Evolutionary conservation across 2,888 invertebrate species (phyloP).

Genomic region (Siphonodentalium dalli): DNA sequence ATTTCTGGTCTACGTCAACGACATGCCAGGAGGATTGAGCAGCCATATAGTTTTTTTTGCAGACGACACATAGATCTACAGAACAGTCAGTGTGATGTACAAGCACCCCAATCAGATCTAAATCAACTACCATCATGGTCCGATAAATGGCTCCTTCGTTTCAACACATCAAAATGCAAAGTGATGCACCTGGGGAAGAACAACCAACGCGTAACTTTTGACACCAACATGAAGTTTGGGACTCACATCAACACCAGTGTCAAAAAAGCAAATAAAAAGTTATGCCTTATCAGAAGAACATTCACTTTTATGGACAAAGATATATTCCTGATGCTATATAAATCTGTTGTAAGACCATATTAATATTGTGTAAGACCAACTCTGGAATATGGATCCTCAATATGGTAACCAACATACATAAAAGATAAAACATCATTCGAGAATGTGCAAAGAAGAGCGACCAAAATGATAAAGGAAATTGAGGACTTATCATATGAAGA

Average conservation of each 20-base stretch:
- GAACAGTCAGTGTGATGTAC: no score
- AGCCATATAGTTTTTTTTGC: no score
- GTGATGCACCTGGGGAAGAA: no score
- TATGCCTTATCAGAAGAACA: slow-evolving; percentile 12
- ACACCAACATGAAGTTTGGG: slow-evolving; percentile 10
- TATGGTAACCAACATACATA: slow-evolving; percentile 13
- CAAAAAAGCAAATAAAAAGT: slow-evolving; percentile 9
- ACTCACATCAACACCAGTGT: slow-evolving; percentile 7
- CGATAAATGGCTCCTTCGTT: no score
- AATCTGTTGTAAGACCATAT: slow-evolving; percentile 14
- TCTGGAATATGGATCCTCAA: slow-evolving; percentile 10
- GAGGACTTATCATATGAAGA: no score
- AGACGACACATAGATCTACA: no score
- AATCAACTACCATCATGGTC: no score
- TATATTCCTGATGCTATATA: slow-evolving; percentile 14
- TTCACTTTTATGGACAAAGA: slow-evolving; percentile 11
- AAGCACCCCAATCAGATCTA: no score
- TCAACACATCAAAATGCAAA: no score
- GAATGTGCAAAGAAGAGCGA: slow-evolving; percentile 15
- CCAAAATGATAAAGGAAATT: no score
- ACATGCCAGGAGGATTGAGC: no score
- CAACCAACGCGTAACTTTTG: slow-evolving; percentile 11
- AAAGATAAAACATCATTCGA: slow-evolving; percentile 7
- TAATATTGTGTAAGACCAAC: slow-evolving; percentile 12
- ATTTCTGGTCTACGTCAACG: no score